Evolutionary conservation across 2,113 vertebrate genomes (phyloP), one percentile per base, ranked within the genome.

Genomic region (Ctenomys sociabilis): DNA sequence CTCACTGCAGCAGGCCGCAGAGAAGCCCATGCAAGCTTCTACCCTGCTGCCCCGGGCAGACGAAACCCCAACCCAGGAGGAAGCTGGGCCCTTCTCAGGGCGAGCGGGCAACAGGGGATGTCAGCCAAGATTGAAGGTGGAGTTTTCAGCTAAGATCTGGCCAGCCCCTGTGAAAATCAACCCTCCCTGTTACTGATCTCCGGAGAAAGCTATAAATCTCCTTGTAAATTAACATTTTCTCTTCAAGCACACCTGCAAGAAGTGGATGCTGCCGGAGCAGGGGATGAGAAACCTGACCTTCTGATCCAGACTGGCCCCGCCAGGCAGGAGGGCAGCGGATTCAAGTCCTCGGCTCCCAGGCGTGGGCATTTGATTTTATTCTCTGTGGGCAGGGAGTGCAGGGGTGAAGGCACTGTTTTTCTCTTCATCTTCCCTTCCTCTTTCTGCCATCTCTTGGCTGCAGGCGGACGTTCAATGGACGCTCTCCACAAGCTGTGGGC

Each of bases 71-170:
- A 40, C 54, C 28, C 70, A 70, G 52, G 68, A 73, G 40, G 49
- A 28, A 43, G 21, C 32, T 78, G 1, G 54, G 12, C 26, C 26
- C 40, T 30, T 45, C 28, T 35, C 14, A 17, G 32, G 73, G 45
- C 12, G 6, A 64, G 37, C 7, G 1, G 82, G 35, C 14, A 28
- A 12, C 13, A 3, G 0, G 0, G 0, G n/a, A 17, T 11, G 28
- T 68, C 35, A 26, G 84, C 75, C 30, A 61, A 35, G 78, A 3
- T 11, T 61, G 35, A 0, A 0, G 73, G 85, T 57, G 5, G 68
- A 1, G 24, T 40, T 26, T 77, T 40, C 73, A 35, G n/a, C 32
- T 28, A 7, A 82, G 75, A 57, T 43, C 45, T 75, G 66, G 78
- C 24, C 7, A 1, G 40, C 12, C 22, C 43, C 37, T 17, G 17